Evolutionary conservation across 2,888 invertebrate genomes (phyloP).

Genomic region (Mycogona germanica): DNA sequence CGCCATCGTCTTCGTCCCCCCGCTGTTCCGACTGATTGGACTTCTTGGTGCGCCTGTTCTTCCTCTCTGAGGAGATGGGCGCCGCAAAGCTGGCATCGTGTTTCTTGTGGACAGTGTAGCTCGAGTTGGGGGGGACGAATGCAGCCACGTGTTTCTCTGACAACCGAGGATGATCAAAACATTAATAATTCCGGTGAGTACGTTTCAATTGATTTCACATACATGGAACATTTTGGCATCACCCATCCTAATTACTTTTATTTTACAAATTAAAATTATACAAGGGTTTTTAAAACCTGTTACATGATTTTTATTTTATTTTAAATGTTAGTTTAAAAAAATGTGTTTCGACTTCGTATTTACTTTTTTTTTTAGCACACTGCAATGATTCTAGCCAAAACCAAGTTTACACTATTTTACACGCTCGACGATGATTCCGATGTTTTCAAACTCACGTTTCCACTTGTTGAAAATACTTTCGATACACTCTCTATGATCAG

Average conservation of each 20-base stretch:
- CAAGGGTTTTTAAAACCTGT: too few relatives aligned
- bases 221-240: too few relatives aligned
- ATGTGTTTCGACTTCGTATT: too few relatives aligned
- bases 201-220: too few relatives aligned
- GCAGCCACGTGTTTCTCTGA: background rate
- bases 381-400: background rate
- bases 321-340: background rate
- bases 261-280: too few relatives aligned
- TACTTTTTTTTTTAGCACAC: background rate
- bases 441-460: slow-evolving; percentile 3
- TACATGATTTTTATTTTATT: too few relatives aligned
- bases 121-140: too few relatives aligned
- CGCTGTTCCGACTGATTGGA: background rate
- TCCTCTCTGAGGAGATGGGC: background rate
- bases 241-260: too few relatives aligned
- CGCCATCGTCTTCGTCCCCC: background rate
- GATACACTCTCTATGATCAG: slow-evolving; percentile 53
- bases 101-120: too few relatives aligned
- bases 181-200: too few relatives aligned
- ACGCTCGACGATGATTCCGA: background rate
- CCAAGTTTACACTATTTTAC: background rate
- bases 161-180: too few relatives aligned
- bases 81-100: background rate
- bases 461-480: slow-evolving; percentile 38
- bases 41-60: background rate